Evolutionary conservation across 1,140 invertebrate species (phyloP).

Genomic region (Sarcophaga bullata): DNA sequence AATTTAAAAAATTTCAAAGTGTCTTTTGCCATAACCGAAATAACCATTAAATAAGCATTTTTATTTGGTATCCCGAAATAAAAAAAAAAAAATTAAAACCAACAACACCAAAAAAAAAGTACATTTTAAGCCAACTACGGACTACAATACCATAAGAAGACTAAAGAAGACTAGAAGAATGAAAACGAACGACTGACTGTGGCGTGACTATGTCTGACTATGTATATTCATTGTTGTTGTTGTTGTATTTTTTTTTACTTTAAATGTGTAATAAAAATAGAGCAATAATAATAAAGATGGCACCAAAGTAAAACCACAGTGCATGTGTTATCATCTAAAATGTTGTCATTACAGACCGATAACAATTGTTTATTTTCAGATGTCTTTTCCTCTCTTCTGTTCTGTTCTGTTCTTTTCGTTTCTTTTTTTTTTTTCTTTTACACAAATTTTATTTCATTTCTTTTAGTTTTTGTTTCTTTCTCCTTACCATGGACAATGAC

Average conservation of each 20-base stretch:
- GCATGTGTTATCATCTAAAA: conserved; percentile 20
- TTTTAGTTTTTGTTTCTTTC: no score
- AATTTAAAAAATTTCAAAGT: neutral
- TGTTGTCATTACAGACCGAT: conserved; percentile 20
- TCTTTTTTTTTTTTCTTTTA: neutral
- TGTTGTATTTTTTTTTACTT: neutral
- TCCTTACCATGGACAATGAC: neutral
- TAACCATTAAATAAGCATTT: neutral
- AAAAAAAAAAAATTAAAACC: neutral
- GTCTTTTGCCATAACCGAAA: neutral
- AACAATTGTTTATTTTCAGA: neutral
- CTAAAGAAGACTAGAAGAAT: neutral
- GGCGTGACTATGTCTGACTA: no score
- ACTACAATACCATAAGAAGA: neutral
- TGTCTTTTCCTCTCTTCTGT: neutral
- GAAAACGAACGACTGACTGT: no score
- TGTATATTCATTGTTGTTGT: no score
- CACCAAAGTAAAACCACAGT: conserved; percentile 27
- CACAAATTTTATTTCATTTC: neutral
- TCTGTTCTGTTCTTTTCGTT: neutral
- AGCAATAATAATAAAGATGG: conserved; percentile 38
- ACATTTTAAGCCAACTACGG: neutral
- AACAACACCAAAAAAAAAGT: neutral
- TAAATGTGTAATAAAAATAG: conserved; percentile 37
- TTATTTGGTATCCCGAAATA: neutral